Evolutionary conservation across 2,113 vertebrate genomes (phyloP).

Genomic region (Cyrtonyx montezumae): DNA sequence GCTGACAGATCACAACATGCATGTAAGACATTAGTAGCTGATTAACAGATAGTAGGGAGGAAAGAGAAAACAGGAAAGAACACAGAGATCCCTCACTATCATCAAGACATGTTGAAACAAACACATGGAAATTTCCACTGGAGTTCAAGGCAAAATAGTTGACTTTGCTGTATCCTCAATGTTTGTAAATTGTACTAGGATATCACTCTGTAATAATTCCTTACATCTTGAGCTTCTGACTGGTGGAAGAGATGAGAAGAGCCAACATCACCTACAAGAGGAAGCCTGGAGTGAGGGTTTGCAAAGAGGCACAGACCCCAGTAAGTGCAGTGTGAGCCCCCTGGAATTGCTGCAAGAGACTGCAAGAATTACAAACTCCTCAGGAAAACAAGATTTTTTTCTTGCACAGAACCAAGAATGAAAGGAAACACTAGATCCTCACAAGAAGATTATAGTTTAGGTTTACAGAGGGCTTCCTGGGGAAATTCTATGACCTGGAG

Average conservation of each 20-base stretch:
- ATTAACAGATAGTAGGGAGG: conserved; percentile 9
- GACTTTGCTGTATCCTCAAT: not conserved
- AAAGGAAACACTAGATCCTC: not conserved
- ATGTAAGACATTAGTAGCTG: not conserved
- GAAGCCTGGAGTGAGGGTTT: not conserved
- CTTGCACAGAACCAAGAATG: not conserved
- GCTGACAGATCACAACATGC: not conserved
- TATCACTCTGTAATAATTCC: not conserved
- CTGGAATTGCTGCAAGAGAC: not conserved
- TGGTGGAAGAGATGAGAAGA: not conserved
- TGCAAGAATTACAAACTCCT: not conserved
- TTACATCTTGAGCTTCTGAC: not conserved
- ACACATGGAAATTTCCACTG: not conserved
- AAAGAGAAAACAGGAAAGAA: not conserved
- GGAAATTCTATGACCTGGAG: not conserved
- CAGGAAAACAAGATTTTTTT: not conserved
- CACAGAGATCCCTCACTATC: not conserved
- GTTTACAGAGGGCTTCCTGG: not conserved
- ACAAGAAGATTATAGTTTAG: not conserved
- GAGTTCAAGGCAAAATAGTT: not conserved
- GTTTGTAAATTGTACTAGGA: not conserved
- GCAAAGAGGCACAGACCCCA: not conserved
- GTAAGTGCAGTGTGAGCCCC: not conserved
- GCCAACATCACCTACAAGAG: not conserved
- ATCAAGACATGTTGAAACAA: not conserved